These are phyloP conservation scores for Anthoscopus minutus DNA, from an alignment of 2,113 vertebrate species.

Conservation along the genomic window DNA sequence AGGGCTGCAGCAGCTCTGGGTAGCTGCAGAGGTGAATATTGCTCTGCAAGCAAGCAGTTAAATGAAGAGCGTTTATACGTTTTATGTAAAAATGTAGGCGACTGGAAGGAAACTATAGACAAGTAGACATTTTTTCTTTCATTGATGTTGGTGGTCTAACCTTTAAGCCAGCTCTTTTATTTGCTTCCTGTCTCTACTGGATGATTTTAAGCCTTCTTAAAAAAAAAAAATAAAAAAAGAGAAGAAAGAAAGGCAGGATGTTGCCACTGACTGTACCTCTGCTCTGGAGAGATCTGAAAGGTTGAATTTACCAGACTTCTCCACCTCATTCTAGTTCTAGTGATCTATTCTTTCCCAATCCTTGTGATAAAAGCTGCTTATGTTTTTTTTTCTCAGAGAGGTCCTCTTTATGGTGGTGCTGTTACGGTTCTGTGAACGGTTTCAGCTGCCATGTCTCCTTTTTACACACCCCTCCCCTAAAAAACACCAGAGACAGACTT, in stretches of 20 bases:
- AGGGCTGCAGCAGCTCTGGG: background rate
- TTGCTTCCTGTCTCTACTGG: slow-evolving; percentile 39
- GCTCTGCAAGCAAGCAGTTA: slow-evolving; percentile 40
- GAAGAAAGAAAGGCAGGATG: background rate
- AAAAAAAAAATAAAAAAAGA: background rate
- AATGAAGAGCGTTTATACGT: background rate
- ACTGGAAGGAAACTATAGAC: slow-evolving; percentile 41
- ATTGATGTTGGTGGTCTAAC: slow-evolving; percentile 48
- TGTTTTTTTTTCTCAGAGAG: background rate
- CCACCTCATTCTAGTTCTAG: background rate
- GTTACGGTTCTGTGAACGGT: fast-evolving
- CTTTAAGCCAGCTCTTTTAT: slow-evolving; percentile 50
- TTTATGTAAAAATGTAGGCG: slow-evolving; percentile 30
- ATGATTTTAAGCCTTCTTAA: background rate
- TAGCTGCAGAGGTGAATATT: background rate
- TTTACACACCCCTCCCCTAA: background rate
- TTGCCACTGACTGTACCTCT: background rate
- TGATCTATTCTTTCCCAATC: background rate
- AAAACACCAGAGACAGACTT: background rate
- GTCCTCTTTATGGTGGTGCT: background rate
- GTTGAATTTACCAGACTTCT: background rate
- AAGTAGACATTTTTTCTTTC: slow-evolving; percentile 41
- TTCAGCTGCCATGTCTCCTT: background rate
- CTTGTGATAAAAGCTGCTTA: background rate
- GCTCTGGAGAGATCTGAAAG: background rate